Percentiles rank a stretch among this genome's conserved stretches.
Conservation (phyloP, 2,113 vertebrate genomes). For the Oreochromis aureus region DNA sequence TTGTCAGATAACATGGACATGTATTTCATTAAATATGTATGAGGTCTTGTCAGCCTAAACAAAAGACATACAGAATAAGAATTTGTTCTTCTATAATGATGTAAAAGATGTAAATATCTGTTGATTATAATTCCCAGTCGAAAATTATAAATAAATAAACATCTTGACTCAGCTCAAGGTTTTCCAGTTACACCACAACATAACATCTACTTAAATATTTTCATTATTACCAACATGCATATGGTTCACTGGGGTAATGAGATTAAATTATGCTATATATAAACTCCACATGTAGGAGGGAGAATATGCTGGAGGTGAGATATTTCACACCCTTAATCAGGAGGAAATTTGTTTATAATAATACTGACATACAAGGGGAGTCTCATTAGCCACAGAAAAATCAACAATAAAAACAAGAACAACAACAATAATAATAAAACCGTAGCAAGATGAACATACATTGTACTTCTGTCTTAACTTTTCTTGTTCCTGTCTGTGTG, state of each 20-base stretch:
- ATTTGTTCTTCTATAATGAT: not conserved
- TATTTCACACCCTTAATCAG: slow-evolving; percentile 9
- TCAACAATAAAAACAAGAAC: fast-evolving
- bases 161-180: not conserved
- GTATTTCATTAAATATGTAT: not conserved
- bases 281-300: slow-evolving; percentile 8
- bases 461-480: not conserved
- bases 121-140: not conserved
- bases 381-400: not conserved
- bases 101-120: not conserved
- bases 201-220: not conserved
- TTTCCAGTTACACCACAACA: not conserved
- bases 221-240: not conserved
- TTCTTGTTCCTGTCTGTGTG: not conserved
- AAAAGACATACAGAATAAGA: not conserved
- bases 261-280: not conserved
- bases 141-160: not conserved
- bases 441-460: not conserved
- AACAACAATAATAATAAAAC: fast-evolving
- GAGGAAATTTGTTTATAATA: not conserved
- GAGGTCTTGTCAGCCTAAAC: not conserved
- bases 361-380: not conserved
- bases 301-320: not conserved
- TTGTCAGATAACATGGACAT: not conserved
- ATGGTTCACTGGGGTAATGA: not conserved